These are phyloP conservation scores for Drosophila dunni DNA, from an alignment of 1,140 invertebrate genomes.

Conservation along the genomic window DNA sequence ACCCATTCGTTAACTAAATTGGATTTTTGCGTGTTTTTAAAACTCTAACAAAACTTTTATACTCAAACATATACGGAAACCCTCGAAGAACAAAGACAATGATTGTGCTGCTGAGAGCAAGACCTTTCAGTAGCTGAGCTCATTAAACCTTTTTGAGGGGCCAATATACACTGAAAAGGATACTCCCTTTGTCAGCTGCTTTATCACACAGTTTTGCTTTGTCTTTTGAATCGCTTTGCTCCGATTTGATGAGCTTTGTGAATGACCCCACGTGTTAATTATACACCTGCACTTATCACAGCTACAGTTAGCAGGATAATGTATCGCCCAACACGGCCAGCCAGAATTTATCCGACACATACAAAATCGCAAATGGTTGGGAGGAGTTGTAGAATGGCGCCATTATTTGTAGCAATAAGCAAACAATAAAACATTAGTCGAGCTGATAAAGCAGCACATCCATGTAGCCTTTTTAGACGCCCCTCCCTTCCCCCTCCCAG, in stretches of 20 bases:
- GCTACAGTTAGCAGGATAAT: not conserved
- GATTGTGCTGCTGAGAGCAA: not conserved
- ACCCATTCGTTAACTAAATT: not conserved
- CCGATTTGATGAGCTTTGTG: slow-evolving; percentile 9
- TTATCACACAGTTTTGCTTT: not conserved
- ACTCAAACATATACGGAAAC: not conserved
- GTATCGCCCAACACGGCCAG: slow-evolving; percentile 2
- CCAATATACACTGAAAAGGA: slow-evolving; percentile 5
- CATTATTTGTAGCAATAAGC: slow-evolving; percentile 75
- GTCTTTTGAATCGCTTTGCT: slow-evolving; percentile 16
- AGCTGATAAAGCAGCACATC: slow-evolving; percentile 61
- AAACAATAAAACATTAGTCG: slow-evolving; percentile 73
- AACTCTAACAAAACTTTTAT: not conserved
- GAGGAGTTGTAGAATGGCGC: not conserved
- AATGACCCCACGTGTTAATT: slow-evolving; percentile 40
- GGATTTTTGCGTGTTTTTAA: not conserved
- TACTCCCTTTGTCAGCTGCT: not conserved
- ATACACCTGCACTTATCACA: slow-evolving; percentile 42
- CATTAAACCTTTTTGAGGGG: not conserved
- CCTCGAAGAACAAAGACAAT: not conserved
- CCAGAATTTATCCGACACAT: slow-evolving; percentile 28
- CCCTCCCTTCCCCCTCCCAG: too few relatives aligned
- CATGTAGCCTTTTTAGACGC: not conserved
- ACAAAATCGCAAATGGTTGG: slow-evolving; percentile 1
- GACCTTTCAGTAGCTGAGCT: not conserved